phyloP scores from a whole-genome alignment of 1,140 invertebrate species.

The Papilio machaon region DNA sequence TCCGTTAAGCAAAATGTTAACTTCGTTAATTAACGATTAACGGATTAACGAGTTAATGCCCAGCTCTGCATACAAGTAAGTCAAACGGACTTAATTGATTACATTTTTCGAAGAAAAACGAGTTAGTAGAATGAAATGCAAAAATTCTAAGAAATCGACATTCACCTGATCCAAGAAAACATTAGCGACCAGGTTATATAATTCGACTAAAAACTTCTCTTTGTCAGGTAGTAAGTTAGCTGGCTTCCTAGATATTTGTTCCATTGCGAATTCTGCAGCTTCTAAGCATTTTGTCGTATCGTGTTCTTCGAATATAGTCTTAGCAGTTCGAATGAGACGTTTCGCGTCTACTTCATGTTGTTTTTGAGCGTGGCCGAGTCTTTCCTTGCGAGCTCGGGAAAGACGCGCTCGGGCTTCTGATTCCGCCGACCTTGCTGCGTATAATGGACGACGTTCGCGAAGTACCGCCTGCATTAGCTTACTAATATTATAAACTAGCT shows the following conservation, averaged over 20 bases:
- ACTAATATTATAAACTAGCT: not conserved
- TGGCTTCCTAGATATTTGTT: constrained; percentile 68
- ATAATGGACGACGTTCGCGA: constrained; percentile 67
- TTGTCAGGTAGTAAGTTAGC: constrained; percentile 63
- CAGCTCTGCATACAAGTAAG: no score
- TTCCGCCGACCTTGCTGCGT: constrained; percentile 65
- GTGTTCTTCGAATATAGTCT: constrained; percentile 54
- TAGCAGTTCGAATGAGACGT: constrained; percentile 57
- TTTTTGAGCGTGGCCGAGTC: constrained; percentile 55
- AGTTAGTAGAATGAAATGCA: no score
- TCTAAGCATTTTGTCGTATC: constrained; percentile 71
- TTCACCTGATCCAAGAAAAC: constrained; percentile 73
- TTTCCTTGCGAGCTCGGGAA: constrained; percentile 58
- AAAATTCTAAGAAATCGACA: not conserved
- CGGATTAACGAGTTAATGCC: no score
- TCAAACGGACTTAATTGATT: not conserved
- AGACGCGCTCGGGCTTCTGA: constrained; percentile 60
- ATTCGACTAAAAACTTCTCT: constrained; percentile 64
- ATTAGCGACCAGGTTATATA: constrained; percentile 64
- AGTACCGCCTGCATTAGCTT: constrained; percentile 57
- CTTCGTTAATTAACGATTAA: no score
- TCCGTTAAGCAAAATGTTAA: no score
- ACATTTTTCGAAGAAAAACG: not conserved
- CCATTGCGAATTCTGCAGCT: constrained; percentile 68
- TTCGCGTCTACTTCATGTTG: constrained; percentile 65